phyloP scores from a whole-genome alignment of 2,888 invertebrate genomes.

The Abscondita cerata region DNA sequence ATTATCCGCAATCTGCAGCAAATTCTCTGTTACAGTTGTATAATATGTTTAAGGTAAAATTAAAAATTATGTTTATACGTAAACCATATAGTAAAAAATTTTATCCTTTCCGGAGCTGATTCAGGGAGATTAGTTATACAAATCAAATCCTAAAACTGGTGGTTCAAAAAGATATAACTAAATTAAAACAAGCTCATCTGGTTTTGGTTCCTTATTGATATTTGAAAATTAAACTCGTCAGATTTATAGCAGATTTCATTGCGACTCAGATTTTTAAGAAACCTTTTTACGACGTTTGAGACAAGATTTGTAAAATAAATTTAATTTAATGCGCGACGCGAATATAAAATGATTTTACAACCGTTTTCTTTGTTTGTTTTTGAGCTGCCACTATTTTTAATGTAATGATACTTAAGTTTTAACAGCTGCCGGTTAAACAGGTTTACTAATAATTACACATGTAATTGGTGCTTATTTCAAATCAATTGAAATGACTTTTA shows the following conservation, averaged over 20 bases:
- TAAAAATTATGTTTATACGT: too few species aligned
- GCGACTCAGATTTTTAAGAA: neutral
- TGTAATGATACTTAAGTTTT: constrained; percentile 11
- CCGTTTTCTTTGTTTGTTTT: constrained; percentile 13
- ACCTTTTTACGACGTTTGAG: constrained; percentile 5
- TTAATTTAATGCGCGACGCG: constrained; percentile 7
- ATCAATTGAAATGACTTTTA: constrained; percentile 19
- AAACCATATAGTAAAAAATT: too few species aligned
- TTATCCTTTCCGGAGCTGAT: too few species aligned
- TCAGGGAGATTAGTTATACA: too few species aligned
- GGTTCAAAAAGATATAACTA: too few species aligned
- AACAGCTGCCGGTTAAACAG: constrained; percentile 14
- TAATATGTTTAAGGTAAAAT: too few species aligned
- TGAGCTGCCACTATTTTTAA: constrained; percentile 18
- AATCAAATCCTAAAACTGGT: too few species aligned
- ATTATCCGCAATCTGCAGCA: too few species aligned
- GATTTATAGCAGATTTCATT: constrained; percentile 5
- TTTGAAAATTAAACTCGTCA: too few species aligned
- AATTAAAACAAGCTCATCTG: too few species aligned
- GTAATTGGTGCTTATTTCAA: constrained; percentile 20
- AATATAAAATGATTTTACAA: constrained; percentile 8
- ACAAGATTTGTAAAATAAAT: constrained; percentile 10
- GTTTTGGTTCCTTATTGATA: too few species aligned
- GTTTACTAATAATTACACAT: constrained; percentile 20
- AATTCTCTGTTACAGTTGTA: too few species aligned